Conservation (phyloP, 1,140 invertebrate genomes). For the Aphaenogaster floridana region DNA sequence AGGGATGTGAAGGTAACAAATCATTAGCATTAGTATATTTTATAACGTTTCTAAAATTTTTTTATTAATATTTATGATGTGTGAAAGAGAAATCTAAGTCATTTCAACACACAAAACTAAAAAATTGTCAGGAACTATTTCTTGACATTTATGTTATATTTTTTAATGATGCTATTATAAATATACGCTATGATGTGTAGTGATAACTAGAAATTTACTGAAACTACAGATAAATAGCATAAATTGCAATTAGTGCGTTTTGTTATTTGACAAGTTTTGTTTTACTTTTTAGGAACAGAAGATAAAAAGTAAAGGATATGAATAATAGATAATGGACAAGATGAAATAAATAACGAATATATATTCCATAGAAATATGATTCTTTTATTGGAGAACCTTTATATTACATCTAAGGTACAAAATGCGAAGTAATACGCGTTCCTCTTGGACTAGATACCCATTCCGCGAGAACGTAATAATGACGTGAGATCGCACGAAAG, state of each 20-base stretch:
- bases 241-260: not conserved
- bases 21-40: not conserved
- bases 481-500: not conserved
- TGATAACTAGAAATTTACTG: constrained; percentile 68
- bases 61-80: constrained; percentile 41
- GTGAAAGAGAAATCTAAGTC: not conserved
- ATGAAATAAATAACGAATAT: constrained; percentile 5
- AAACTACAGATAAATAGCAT: constrained; percentile 3
- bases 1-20: not conserved
- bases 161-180: constrained; percentile 69
- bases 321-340: not conserved
- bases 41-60: not conserved
- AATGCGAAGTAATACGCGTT: constrained; percentile 55
- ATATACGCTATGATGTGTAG: constrained; percentile 75
- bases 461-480: constrained; percentile 26
- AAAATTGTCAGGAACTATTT: not conserved
- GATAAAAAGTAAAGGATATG: not conserved
- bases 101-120: not conserved
- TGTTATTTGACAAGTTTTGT: not conserved
- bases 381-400: constrained; percentile 61
- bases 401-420: constrained; percentile 56
- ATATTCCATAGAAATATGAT: constrained; percentile 51
- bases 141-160: constrained; percentile 18
- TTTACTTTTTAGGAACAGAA: not conserved
- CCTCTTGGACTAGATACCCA: constrained; percentile 57